Conservation (phyloP, 2,888 invertebrate genomes). For the Drosophila macrospina region DNA sequence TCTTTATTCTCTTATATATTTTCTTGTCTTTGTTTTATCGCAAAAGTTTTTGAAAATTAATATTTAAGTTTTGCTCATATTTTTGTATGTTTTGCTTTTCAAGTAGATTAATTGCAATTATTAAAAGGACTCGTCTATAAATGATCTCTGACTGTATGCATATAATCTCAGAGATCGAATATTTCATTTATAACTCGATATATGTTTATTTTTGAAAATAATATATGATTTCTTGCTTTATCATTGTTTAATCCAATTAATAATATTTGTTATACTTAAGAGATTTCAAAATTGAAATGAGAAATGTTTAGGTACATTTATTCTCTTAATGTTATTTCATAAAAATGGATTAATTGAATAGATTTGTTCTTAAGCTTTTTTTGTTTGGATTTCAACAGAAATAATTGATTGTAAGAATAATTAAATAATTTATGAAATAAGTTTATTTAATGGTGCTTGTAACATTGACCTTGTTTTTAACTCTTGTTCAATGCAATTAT, state of each 20-base stretch:
- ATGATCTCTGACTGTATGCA: slow-evolving; percentile 5
- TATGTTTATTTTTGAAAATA: slow-evolving; percentile 2
- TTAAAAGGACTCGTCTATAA: not conserved
- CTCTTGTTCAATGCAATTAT: slow-evolving; percentile 43
- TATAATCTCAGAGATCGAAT: slow-evolving; percentile 12
- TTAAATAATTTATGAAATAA: slow-evolving; percentile 45
- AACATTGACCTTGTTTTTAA: slow-evolving; percentile 46
- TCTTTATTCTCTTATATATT: slow-evolving; percentile 26
- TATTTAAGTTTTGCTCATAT: slow-evolving; percentile 32
- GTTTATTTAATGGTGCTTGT: slow-evolving; percentile 41
- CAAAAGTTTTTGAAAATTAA: slow-evolving; percentile 33
- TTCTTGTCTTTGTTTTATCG: slow-evolving; percentile 26
- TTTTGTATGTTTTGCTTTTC: slow-evolving; percentile 1
- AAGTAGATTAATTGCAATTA: slow-evolving; percentile 9
- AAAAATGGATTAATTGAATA: slow-evolving; percentile 37
- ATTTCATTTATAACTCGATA: not conserved
- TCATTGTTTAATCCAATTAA: slow-evolving; percentile 1
- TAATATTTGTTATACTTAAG: slow-evolving; percentile 5
- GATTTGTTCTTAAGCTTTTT: slow-evolving; percentile 26
- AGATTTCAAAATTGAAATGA: slow-evolving; percentile 28
- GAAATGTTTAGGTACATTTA: slow-evolving; percentile 36
- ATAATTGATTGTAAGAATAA: slow-evolving; percentile 15
- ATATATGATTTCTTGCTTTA: not conserved
- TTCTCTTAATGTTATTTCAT: slow-evolving; percentile 42
- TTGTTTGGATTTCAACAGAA: slow-evolving; percentile 38